Evolutionary conservation across 2,888 invertebrate species (phyloP), one percentile per base, ranked within the genome.

Genomic region (Drosophila fungiperda): DNA sequence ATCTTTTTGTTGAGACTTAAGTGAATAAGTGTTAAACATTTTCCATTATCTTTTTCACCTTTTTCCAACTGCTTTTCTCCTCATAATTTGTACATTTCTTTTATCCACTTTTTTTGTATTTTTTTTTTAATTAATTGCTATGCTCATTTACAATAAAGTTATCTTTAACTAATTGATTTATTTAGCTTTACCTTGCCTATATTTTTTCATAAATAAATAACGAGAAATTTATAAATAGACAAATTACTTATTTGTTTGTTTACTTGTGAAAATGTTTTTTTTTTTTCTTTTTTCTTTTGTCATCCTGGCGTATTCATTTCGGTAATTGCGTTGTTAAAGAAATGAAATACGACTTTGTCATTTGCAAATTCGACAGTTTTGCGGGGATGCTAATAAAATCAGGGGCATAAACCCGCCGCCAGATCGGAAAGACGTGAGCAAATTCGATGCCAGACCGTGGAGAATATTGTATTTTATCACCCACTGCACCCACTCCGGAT

Each of bases 341-440:
- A 76, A 70, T 71, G 29, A 82, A 89, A 84, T 89, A 73, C 71
- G 86, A 77, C 76, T 72, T 77, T 66, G 75, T 85, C 77, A 89
- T 89, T 80, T 73, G 90, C 79, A 57, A 66, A 76, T 73, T 86
- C 89, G 82, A 71, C 86, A 81, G 79, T 80, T 90, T 78, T 78
- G 29, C 72, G 55, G 20, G 40, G 65, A 66, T 55, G 75, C 64
- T 64, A 76, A 86, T 80, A 59, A 68, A 83, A 72, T 75, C 66
- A 68, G 36, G 35, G 73, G 50, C 78, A 65, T 57, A 78, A 72
- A 73, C 70, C 63, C 54, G 55, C 50, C 61, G 55, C 48, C 55
- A 6, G 11, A 76, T 48, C 52, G 53, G 55, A 60, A 67, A 67
- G 68, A 52, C 53, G 49, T 60, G 63, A 33, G 32, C 42, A 20